Base-by-base conservation (phyloP, 2,888 invertebrate species). In the Oasisia sp. region DNA sequence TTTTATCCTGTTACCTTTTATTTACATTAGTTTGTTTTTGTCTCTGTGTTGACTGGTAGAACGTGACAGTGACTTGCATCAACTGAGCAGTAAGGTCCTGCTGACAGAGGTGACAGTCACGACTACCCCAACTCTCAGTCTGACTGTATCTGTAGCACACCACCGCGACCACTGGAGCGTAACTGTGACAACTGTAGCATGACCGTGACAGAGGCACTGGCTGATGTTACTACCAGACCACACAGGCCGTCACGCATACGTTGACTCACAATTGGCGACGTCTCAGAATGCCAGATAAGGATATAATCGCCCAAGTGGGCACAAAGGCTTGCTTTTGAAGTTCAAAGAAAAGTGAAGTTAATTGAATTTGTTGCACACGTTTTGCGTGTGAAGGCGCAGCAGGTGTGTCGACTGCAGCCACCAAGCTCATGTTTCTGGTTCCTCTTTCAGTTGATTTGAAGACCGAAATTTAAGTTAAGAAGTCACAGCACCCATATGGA, bases 281-380 rank as follows among this genome's bases (percentile, higher is more conserved):
- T 14, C 74, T 74, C 74, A 27, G 74, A 74, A 74, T 27, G 7
- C 74, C 27, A 27, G 74, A 74, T 74, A 74, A 74, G 19, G 74
- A 74, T 74, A 74, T 74, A 74, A 74, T 74, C 19, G 27, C 74
- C 27, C n/a, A 74, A 27, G 74, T 27, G 0, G 19, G 7, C 74
- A 74, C 74, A 74, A 74, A 27, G 74, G n/a, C 74, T 74, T 74
- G 27, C 74, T 19, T 74, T 74, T 74, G 74, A 74, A 74, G 74
- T 74, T n/a, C 74, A 74, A 74, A 27, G 74, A 74, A 74, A 74
- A 74, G 74, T 74, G 74, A 74, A 74, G 74, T 74, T 74, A 74
- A 74, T 74, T 74, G 74, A 74, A 74, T 74, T 74, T 74, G 74
- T 27, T 74, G 74, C 74, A 74, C 74, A 74, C n/a, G 7, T 27